Conservation (phyloP, 37 sponge, comb jelly and placozoan species). For the Chondrosia reniformis region DNA sequence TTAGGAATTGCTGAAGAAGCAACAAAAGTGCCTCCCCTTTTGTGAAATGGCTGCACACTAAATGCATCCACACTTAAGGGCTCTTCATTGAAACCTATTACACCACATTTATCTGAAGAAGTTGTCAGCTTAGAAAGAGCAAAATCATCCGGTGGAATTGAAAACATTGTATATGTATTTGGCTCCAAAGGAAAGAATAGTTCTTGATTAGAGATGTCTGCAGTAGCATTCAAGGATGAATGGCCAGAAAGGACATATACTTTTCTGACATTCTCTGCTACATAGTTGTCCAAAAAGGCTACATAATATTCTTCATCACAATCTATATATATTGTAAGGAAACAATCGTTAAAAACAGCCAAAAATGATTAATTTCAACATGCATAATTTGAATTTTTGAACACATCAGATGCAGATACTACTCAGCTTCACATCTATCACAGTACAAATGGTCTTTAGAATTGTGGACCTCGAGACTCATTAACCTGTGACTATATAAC, state of each 20-base stretch:
- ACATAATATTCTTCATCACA: not conserved
- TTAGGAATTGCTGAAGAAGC: not conserved
- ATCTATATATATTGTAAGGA: not conserved
- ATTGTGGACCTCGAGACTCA: not conserved
- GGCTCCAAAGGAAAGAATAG: not conserved
- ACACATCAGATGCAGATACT: no score
- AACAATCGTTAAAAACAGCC: no score
- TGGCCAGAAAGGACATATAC: not conserved
- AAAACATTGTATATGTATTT: not conserved
- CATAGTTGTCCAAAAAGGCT: constrained; percentile 10
- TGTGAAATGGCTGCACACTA: no score
- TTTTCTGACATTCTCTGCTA: not conserved
- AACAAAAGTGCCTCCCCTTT: no score
- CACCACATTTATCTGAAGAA: not conserved
- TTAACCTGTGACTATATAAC: not conserved
- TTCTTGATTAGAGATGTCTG: not conserved
- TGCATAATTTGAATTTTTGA: no score
- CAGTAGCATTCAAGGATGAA: not conserved
- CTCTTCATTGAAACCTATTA: constrained; percentile 9
- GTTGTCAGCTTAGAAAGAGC: not conserved
- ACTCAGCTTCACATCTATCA: no score
- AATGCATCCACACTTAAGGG: constrained; percentile 11
- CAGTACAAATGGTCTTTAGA: no score
- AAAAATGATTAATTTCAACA: no score
- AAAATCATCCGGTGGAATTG: not conserved